phyloP scores from a whole-genome alignment of 2,113 vertebrate species.

The Oreochromis spilurus region DNA sequence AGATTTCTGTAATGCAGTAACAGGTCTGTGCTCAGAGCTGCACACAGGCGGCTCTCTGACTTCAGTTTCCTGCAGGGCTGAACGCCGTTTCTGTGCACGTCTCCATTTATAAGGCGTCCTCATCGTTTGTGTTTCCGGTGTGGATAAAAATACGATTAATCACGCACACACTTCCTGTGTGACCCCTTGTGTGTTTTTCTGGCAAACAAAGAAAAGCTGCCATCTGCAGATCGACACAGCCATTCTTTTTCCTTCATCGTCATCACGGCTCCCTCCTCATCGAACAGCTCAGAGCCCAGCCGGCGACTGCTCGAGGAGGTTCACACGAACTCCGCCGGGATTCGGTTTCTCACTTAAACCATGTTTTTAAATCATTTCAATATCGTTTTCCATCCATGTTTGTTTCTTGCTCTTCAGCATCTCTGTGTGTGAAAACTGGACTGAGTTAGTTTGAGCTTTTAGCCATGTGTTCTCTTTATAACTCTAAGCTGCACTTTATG shows the following conservation, averaged over 20 bases:
- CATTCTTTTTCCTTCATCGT: background rate
- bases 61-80: background rate
- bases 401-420: background rate
- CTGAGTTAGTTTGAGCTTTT: background rate
- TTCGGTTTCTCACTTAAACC: background rate
- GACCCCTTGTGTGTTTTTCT: background rate
- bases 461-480: background rate
- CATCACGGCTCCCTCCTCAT: background rate
- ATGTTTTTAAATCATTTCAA: background rate
- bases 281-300: background rate
- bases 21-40: background rate
- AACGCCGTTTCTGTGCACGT: background rate
- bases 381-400: background rate
- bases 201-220: background rate
- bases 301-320: background rate
- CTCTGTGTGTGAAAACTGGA: background rate
- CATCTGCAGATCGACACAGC: background rate
- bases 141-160: background rate
- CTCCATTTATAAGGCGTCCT: background rate
- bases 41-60: background rate
- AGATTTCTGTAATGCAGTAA: background rate
- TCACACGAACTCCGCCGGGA: background rate
- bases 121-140: background rate
- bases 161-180: background rate
- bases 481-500: background rate